Base-by-base conservation (phyloP, 2,888 invertebrate genomes). In the Rhingia campestris region DNA sequence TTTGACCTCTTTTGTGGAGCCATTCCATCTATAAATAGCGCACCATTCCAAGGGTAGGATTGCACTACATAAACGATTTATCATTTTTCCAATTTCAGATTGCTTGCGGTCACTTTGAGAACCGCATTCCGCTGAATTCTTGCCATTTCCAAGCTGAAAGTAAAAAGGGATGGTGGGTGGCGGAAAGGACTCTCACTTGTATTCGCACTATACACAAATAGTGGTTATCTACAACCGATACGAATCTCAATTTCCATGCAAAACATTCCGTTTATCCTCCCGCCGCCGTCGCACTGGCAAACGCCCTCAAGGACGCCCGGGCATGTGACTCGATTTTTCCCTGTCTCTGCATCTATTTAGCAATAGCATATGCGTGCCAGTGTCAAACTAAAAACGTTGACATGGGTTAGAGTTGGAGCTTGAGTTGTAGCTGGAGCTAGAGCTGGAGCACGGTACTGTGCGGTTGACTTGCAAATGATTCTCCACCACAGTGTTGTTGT, bases 221-320 rank as follows among this genome's bases (percentile, higher is more conserved):
- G 35, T 22, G 22, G 73, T 63, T 63, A 82, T 73, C 69, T 69
- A 64, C 64, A 79, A 84, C 56, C 74, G 82, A 84, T 84, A 74
- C 79, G 74, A 84, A 84, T 84, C 82, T 64, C 69, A 74, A 84
- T 84, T 80, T 84, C 59, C 43, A 84, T 84, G 82, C 80, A 84
- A 84, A 80, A 80, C 79, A 67, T 59, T 79, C 43, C 32, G 33
- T 66, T 59, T 59, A 66, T 47, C 35, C 49, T 67, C 35, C 47
- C 9, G 22, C 22, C 22, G 22, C 22, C 22, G 22, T 22, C 12
- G 12, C 10, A 45, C 22, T 45, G 14, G 14, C 14, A 64, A 73
- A 79, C 61, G 49, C 67, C 77, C 77, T 72, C 39, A 82, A 82
- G 81, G 81, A 81, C 59, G 54, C 12, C 32, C 43, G 12, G 47